A percentile compares a stretch with the other conserved stretches of the same genome.
These are phyloP conservation scores for Petrocephalus sullivani DNA, from an alignment of 2,797 vertebrate species.

Conservation along the genomic window DNA sequence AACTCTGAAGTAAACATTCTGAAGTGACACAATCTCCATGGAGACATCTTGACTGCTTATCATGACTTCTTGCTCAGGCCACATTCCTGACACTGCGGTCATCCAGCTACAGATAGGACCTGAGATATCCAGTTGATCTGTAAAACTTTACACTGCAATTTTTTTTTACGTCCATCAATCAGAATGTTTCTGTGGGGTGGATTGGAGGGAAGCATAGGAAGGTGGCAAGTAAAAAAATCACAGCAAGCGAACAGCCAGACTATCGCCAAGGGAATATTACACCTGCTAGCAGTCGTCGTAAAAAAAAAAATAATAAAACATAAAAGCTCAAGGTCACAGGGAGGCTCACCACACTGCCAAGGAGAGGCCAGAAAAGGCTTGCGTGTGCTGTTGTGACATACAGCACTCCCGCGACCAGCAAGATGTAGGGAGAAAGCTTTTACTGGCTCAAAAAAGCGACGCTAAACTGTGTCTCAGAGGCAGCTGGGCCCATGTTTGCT, in stretches of 20 bases:
- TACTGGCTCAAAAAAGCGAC: neutral
- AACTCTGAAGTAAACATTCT: neutral
- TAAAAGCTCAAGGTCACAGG: neutral
- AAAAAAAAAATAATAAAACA: neutral
- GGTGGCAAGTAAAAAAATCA: neutral
- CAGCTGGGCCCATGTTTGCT: neutral
- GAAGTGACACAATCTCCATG: neutral
- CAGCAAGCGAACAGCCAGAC: neutral
- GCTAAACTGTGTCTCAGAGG: neutral
- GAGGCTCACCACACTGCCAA: neutral
- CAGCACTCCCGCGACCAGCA: neutral
- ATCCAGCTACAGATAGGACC: neutral
- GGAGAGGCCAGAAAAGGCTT: neutral
- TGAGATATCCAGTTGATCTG: neutral
- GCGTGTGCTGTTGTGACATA: neutral
- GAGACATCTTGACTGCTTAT: neutral
- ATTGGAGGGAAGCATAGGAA: neutral
- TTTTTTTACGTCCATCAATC: neutral
- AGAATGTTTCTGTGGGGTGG: neutral
- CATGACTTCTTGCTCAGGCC: neutral
- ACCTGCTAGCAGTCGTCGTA: neutral
- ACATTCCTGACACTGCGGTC: neutral
- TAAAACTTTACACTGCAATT: neutral
- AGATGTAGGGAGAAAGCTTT: neutral
- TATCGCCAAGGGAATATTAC: neutral